Base-by-base conservation (phyloP, 1,140 invertebrate genomes). In the Hypothenemus hampei region DNA sequence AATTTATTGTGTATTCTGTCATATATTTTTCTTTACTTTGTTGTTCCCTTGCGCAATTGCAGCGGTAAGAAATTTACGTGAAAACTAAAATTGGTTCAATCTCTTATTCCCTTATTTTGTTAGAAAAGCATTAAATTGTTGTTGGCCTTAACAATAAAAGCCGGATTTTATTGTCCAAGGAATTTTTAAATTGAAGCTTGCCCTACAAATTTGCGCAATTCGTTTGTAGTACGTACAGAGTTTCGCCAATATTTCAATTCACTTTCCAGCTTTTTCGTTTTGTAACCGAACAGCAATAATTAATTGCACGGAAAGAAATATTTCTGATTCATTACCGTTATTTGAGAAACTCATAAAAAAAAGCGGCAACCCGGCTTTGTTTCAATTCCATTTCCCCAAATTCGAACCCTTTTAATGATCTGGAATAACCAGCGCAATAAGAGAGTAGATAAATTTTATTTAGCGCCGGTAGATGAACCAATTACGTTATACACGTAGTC, bases 361-460 rank as follows among this genome's bases (percentile, higher is more conserved):
- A 13, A 7, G 11, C 11, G 7, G 11, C 16, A 1, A 37, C 35
- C 35, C 35, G 16, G 11, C 11, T 37, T 37, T 37, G 35, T 37
- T 43, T 43, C 40, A 43, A 21, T 21, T 11, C 21, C 40, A 23
- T 43, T 43, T 22, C 40, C 40, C 21, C 40, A 23, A 37, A n/a
- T 20, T 43, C 16, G 11, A n/a, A 23, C 40, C 40, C 40, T n/a
- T 43, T 43, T 24, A 51, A 51, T 51, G 49, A 39, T 8, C 36
- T 23, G 23, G 24, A 51, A 51, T 51, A 51, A 51, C 20, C 49
- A 21, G 36, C 20, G 49, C 18, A 41, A 39, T 51, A 41, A 51
- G 36, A 23, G 36, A 29, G 49, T 33, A 51, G 7, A 51, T 51
- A 51, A 51, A 51, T 51, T 31, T 26, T 23, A 31, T 36, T 51